Conservation (phyloP, 2,113 vertebrate genomes). For the Crotalus horridus region DNA sequence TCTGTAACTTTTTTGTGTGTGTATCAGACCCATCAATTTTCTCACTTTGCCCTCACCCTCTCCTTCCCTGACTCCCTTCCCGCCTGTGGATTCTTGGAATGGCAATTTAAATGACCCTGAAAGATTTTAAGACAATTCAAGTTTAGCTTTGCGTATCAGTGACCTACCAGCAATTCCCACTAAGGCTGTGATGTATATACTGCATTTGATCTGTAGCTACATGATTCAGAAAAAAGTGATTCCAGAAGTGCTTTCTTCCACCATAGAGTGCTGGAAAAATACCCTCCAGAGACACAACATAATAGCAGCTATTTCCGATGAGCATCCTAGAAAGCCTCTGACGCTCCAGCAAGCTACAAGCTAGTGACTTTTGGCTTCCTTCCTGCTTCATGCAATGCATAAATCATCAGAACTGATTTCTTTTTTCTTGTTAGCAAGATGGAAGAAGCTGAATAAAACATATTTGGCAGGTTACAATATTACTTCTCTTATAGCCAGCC, state of each 20-base stretch:
- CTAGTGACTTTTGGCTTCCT: constrained; percentile 29
- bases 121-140: constrained; percentile 57
- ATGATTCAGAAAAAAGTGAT: constrained; percentile 38
- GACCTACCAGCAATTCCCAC: constrained; percentile 43
- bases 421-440: constrained; percentile 34
- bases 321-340: constrained; percentile 26
- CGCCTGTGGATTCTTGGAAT: constrained; percentile 42
- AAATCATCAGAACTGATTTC: constrained; percentile 32
- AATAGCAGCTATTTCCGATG: constrained; percentile 31
- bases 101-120: constrained; percentile 60
- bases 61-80: background rate
- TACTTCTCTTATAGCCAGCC: constrained; percentile 27
- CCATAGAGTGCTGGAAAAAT: constrained; percentile 31
- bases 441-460: constrained; percentile 43
- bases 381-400: constrained; percentile 21
- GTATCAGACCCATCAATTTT: constrained; percentile 46
- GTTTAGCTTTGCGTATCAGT: constrained; percentile 56
- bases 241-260: constrained; percentile 31
- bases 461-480: constrained; percentile 25
- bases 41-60: constrained; percentile 31
- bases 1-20: constrained; percentile 56
- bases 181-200: constrained; percentile 37
- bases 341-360: constrained; percentile 1
- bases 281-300: constrained; percentile 18
- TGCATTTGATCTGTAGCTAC: constrained; percentile 42